Conservation (phyloP, 1,140 invertebrate species). For the Drosophila funebris region DNA sequence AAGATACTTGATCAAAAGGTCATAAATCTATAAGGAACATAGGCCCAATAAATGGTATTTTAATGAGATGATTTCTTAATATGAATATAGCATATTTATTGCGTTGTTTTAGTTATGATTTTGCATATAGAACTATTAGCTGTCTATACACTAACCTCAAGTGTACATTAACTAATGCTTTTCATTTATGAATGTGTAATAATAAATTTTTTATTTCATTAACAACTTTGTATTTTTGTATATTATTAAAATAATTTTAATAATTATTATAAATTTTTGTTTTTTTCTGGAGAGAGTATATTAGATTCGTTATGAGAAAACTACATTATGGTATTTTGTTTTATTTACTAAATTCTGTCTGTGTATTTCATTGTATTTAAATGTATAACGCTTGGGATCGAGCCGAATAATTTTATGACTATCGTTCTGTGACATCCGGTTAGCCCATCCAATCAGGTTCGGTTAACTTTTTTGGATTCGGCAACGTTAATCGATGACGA, state of each 20-base stretch:
- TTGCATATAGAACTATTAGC: conserved; percentile 17
- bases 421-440: conserved; percentile 68
- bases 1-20: conserved; percentile 29
- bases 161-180: background rate
- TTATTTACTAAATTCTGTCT: conserved; percentile 43
- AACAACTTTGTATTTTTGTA: background rate
- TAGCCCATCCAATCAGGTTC: conserved; percentile 74
- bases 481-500: conserved; percentile 26
- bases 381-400: conserved; percentile 59
- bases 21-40: conserved; percentile 40
- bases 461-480: conserved; percentile 64
- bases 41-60: conserved; percentile 41
- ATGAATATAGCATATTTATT: conserved; percentile 19
- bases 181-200: background rate
- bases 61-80: conserved; percentile 2
- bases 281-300: conserved; percentile 3
- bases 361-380: conserved; percentile 55
- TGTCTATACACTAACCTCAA: background rate
- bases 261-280: background rate
- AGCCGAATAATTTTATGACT: conserved; percentile 69
- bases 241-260: background rate
- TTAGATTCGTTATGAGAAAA: conserved; percentile 5
- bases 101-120: conserved; percentile 8
- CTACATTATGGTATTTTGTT: conserved; percentile 8
- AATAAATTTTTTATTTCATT: background rate